Base-by-base conservation (phyloP, 2,888 invertebrate genomes). In the Tromatobia lineatoria region DNA sequence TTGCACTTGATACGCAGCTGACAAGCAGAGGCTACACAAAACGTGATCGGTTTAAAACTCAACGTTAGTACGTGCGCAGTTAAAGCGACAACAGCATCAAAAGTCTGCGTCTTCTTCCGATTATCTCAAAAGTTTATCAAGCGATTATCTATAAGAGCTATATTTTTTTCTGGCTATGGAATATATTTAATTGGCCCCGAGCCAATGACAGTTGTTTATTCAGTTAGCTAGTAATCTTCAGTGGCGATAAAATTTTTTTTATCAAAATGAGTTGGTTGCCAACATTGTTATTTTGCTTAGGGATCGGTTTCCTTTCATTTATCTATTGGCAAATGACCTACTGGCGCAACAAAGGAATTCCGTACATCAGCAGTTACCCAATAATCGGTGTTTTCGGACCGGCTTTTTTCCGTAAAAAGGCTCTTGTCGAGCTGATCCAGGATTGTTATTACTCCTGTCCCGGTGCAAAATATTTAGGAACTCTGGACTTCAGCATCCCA, bases 401-500 rank as follows among this genome's bases (percentile, higher is more conserved):
- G 8, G n/a, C 34, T 15, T 61, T 61, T 0, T 61, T 61, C 25
- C 42, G 15, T n/a, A 38, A 23, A 10, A 66, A 38, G 64, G 52
- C 79, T 13, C 3, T 38, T 13, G 38, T 29, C 13, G 23, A 54
- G 7, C 7, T 54, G 54, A 7, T 13, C 4, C 7, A 42, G 0
- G 50, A 47, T 7, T 0, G 88, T 0, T 91, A 91, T 69, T 45
- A 82, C 4, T 10, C 6, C 2, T 3, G 45, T 0, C 82, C 86
- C 1, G 73, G 85, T 0, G 82, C 81, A 0, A 85, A 52, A 7
- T 92, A 90, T 70, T 11, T 88, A 0, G 93, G 91, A 0, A 59
- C 81, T 15, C 90, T 91, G 81, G 90, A 91, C n/a, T 89, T 93
- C 42, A 54, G 54, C 0, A 83, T 73, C 0, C 93, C 93, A 0